Percentiles rank a stretch among this genome's conserved stretches.
phyloP scores from a whole-genome alignment of 2,888 invertebrate species.

The Metacarcinus magister region DNA sequence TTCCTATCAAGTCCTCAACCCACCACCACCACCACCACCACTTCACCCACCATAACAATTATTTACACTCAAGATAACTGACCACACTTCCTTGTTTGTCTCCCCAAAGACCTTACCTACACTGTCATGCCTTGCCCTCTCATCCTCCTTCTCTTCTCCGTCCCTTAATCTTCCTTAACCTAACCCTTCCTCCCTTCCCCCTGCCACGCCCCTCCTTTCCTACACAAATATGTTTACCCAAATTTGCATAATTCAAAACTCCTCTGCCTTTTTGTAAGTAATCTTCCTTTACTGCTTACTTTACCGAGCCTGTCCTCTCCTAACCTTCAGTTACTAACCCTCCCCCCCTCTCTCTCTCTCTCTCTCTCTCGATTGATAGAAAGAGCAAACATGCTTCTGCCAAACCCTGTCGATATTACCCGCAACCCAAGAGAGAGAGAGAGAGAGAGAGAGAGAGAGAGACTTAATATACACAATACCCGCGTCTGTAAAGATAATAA shows the following conservation, averaged over 20 bases:
- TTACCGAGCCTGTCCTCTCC: neutral
- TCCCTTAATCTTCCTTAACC: neutral
- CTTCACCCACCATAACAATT: neutral
- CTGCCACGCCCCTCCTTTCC: neutral
- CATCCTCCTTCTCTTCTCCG: neutral
- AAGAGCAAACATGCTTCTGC: neutral
- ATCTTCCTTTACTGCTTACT: neutral
- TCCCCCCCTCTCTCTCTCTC: slow-evolving; percentile 66
- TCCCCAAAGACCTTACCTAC: neutral
- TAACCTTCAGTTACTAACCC: slow-evolving; percentile 57
- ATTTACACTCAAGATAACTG: slow-evolving; percentile 31
- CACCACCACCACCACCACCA: neutral
- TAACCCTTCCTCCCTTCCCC: neutral
- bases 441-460: slow-evolving; percentile 29
- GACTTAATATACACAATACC: neutral
- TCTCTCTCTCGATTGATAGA: slow-evolving; percentile 54
- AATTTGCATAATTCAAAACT: neutral
- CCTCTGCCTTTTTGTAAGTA: neutral
- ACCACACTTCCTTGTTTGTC: neutral
- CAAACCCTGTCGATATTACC: neutral
- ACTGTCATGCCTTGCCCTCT: neutral
- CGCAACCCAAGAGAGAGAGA: neutral
- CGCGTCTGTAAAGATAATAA: neutral
- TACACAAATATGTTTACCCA: neutral
- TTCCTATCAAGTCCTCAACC: neutral